Base-by-base conservation (phyloP, 2,888 invertebrate species). In the Microctonus hyperodae region DNA sequence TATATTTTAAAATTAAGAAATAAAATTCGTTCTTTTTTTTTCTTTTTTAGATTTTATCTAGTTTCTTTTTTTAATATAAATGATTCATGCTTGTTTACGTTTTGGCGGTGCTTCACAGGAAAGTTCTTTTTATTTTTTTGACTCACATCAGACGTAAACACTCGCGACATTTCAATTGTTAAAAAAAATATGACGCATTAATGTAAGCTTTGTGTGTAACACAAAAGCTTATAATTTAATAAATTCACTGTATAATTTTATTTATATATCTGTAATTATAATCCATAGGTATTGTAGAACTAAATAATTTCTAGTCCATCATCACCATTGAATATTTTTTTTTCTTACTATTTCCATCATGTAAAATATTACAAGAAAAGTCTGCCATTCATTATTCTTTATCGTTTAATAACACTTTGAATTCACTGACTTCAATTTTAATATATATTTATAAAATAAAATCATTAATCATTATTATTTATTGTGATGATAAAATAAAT, bases 51-150 rank as follows among this genome's bases (percentile, higher is more conserved):
- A 5, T 28, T 28, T n/a, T 28, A 5, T 28, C 3, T 28, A 5
- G 4, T 28, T 28, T 28, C 3, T 28, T 3, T 28, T 5, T 16
- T 2, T 16, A n/a, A 16, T n/a, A 7, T 44, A 7, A 44, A 16
- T 44, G 44, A 44, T 22, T 31, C 53, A 61, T 51, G 35, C 13
- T 53, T 51, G 51, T 33, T 55, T 33, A n/a, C 25, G 16, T 55
- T 33, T 16, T 44, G 7, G 16, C n/a, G n/a, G n/a, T n/a, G n/a
- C 4, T 44, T 44, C 20, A 44, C 44, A 9, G 44, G 16, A 44
- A 44, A 28, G 7, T 28, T n/a, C 5, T 53, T n/a, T n/a, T 37
- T 44, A 44, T 44, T 20, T 44, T 44, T 16, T n/a, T 4, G 6
- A 23, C 10, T n/a, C 23, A 10, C 1, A 6, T 16, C 44, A 16